These are phyloP conservation scores for Lithophane semibrunnea DNA, from an alignment of 2,888 invertebrate species.

Conservation along the genomic window DNA sequence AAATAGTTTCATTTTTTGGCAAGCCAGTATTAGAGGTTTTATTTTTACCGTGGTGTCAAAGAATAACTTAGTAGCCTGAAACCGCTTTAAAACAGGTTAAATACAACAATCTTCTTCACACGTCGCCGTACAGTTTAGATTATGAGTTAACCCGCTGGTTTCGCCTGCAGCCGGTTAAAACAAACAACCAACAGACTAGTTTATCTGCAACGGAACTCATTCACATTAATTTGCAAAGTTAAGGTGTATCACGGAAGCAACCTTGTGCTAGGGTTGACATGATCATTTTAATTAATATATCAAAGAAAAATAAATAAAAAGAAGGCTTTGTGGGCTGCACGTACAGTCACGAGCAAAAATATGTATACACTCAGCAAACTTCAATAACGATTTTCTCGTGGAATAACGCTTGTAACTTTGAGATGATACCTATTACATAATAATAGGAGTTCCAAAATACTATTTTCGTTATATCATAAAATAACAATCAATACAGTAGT, in stretches of 20 bases:
- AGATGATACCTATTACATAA: no score
- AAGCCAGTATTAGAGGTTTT: no score
- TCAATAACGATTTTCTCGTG: no score
- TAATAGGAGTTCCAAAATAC: no score
- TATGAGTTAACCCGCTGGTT: constrained; percentile 24
- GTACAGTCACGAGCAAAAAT: no score
- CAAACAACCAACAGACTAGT: constrained; percentile 43
- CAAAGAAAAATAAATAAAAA: background rate
- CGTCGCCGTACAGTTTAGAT: background rate
- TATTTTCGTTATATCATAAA: no score
- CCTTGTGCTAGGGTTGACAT: constrained; percentile 28
- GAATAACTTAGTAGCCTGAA: background rate
- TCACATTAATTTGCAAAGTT: constrained; percentile 56
- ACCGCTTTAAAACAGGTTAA: background rate
- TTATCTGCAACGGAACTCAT: constrained; percentile 44
- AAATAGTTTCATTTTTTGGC: background rate
- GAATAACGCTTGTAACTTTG: no score
- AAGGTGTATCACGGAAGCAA: constrained; percentile 41
- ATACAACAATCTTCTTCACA: background rate
- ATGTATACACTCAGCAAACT: no score
- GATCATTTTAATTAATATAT: background rate
- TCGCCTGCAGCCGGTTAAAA: constrained; percentile 24
- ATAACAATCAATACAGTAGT: no score
- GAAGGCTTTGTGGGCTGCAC: background rate
- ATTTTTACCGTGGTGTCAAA: background rate